Percentiles rank a stretch among this genome's conserved stretches.
These are phyloP conservation scores for Andrena dorsata DNA, from an alignment of 2,888 invertebrate species.

Conservation along the genomic window DNA sequence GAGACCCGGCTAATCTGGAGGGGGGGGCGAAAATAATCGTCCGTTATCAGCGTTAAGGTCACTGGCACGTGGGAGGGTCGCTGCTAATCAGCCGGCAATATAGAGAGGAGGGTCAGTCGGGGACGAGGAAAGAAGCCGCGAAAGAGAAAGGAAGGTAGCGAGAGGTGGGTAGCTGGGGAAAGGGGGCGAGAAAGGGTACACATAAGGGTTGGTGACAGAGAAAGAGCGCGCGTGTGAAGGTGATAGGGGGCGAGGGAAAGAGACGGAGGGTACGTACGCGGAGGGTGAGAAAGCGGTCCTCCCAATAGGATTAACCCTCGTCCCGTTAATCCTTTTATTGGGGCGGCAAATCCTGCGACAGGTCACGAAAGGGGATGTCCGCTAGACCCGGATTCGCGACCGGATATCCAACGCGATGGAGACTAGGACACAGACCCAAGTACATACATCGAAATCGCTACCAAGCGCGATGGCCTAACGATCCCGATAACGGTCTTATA, in stretches of 20 bases:
- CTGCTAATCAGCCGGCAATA: slow-evolving; percentile 65
- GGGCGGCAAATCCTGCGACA: slow-evolving; percentile 81
- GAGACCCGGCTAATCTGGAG: slow-evolving; percentile 33
- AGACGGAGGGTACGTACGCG: slow-evolving; percentile 21
- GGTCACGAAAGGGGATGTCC: slow-evolving; percentile 80
- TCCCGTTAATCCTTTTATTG: slow-evolving; percentile 84
- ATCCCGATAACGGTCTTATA: slow-evolving; percentile 67
- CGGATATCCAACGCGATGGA: slow-evolving; percentile 66
- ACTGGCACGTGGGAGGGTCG: slow-evolving; percentile 46
- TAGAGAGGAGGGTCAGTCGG: slow-evolving; percentile 49
- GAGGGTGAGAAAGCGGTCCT: slow-evolving; percentile 79
- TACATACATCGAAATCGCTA: slow-evolving; percentile 70
- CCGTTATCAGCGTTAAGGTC: slow-evolving; percentile 68
- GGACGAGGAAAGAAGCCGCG: slow-evolving; percentile 14
- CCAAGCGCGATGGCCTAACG: slow-evolving; percentile 65
- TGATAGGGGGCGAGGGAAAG: slow-evolving; percentile 4
- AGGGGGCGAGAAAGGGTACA: slow-evolving; percentile 9
- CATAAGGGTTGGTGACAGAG: background rate
- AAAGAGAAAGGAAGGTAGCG: slow-evolving; percentile 20
- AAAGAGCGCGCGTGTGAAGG: slow-evolving; percentile 2
- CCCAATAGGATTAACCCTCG: slow-evolving; percentile 84
- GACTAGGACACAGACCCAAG: slow-evolving; percentile 55
- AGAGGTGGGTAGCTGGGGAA: slow-evolving; percentile 34
- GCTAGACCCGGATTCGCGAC: slow-evolving; percentile 68
- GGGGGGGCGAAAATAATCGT: slow-evolving; percentile 62